Conservation (phyloP, 92 coral and sea anemone species). For the Palythoa heliodiscus region DNA sequence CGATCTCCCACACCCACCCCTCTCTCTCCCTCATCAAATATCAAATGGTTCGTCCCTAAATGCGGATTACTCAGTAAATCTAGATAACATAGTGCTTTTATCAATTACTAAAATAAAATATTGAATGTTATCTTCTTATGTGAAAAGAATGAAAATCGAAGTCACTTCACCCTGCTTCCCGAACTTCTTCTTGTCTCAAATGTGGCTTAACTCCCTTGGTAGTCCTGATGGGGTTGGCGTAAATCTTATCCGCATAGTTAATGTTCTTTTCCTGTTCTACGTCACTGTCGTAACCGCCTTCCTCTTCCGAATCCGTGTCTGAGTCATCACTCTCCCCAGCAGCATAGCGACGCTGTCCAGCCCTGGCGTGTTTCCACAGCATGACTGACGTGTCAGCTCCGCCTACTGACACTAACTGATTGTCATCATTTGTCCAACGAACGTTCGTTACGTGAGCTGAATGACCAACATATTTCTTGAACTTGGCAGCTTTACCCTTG, state of each 20-base stretch:
- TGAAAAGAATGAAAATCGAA: not conserved
- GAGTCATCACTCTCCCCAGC: constrained; percentile 99
- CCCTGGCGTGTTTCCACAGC: constrained; percentile 93
- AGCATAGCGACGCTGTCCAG: constrained; percentile 69
- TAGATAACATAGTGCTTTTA: no score
- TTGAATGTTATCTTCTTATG: no score
- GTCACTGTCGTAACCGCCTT: constrained; percentile 97
- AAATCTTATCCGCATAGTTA: constrained; percentile 93
- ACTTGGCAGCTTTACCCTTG: constrained; percentile 95
- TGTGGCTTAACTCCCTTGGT: constrained; percentile 94
- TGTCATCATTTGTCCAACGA: constrained; percentile 97
- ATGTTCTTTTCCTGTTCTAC: constrained; percentile 91
- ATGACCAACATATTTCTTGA: constrained; percentile 94
- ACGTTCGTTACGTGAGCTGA: constrained; percentile 99
- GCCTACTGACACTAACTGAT: constrained; percentile 87
- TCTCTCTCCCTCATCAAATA: no score
- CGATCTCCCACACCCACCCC: no score
- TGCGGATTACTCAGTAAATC: no score
- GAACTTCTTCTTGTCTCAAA: constrained; percentile 80
- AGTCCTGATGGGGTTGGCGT: constrained; percentile 88
- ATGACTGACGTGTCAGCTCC: constrained; percentile 99
- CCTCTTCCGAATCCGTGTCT: constrained; percentile 97
- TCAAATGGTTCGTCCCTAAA: no score
- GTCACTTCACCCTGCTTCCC: constrained; percentile 65
- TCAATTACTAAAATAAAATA: no score